Evolutionary conservation across 35 echinoderm and acorn worm genomes (phyloP).

Genomic region (Eucidaris tribuloides): DNA sequence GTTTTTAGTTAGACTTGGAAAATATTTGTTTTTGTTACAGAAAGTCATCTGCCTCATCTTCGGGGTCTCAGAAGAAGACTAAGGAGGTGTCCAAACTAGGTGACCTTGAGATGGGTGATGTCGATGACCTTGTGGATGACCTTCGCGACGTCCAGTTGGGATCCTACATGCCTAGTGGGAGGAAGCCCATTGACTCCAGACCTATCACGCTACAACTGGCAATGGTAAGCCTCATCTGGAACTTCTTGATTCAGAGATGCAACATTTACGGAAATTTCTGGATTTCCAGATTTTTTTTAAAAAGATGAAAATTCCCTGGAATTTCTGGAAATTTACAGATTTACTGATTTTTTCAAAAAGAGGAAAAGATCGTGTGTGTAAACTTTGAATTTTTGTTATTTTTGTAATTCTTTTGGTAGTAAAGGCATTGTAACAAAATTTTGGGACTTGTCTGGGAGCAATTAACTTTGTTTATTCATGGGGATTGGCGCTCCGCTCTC

Average conservation of each 20-base stretch:
- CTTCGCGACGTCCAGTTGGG: constrained; percentile 63
- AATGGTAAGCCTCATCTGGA: constrained; percentile 66
- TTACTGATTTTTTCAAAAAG: too few species aligned
- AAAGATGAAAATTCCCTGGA: background rate
- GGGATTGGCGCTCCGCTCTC: background rate
- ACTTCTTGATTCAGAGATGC: too few species aligned
- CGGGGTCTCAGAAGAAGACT: constrained; percentile 19
- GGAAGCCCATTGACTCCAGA: constrained; percentile 66
- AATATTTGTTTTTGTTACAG: too few species aligned
- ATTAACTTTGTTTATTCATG: background rate
- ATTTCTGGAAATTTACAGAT: background rate
- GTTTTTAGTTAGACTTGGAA: too few species aligned
- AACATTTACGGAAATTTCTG: background rate
- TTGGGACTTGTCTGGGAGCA: too few species aligned
- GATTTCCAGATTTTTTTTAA: too few species aligned
- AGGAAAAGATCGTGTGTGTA: too few species aligned
- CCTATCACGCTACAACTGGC: constrained; percentile 87
- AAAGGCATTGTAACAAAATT: too few species aligned
- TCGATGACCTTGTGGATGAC: constrained; percentile 88
- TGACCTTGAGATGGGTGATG: constrained; percentile 85
- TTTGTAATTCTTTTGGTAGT: too few species aligned
- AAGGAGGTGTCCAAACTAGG: constrained; percentile 42
- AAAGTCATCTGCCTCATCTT: too few species aligned
- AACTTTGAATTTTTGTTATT: too few species aligned
- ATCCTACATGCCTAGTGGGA: constrained; percentile 23